A percentile compares a stretch with the other conserved stretches of the same genome.
phyloP scores from a whole-genome alignment of 2,113 vertebrate species.

The Poecile atricapillus region DNA sequence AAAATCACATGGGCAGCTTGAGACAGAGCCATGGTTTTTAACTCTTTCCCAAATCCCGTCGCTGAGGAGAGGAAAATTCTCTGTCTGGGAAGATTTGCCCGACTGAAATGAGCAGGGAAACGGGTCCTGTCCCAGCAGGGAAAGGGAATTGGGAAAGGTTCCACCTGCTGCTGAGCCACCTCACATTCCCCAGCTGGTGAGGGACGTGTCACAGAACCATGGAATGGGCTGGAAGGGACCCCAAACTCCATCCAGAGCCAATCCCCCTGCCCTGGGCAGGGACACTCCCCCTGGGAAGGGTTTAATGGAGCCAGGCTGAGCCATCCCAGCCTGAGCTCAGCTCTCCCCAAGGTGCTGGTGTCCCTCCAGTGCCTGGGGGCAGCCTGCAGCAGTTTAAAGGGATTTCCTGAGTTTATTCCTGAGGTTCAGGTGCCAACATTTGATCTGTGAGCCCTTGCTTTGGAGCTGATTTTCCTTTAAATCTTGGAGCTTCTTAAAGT shows the following conservation, averaged over 20 bases:
- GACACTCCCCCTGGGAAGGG: neutral
- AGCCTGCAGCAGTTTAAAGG: neutral
- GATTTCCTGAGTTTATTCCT: neutral
- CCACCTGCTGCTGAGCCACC: neutral
- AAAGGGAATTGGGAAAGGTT: neutral
- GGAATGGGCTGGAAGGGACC: neutral
- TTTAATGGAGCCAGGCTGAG: neutral
- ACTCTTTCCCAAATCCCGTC: neutral
- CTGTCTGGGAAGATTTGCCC: neutral
- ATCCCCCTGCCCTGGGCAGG: neutral
- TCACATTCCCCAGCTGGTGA: neutral
- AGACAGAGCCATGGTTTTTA: neutral
- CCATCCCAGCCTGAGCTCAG: neutral
- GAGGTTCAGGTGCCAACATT: neutral
- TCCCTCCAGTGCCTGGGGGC: neutral
- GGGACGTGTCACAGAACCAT: neutral
- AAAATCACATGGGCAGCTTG: neutral
- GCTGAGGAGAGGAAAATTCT: neutral
- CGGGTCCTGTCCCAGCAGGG: accelerated
- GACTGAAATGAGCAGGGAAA: neutral
- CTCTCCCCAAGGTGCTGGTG: neutral
- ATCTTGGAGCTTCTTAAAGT: neutral
- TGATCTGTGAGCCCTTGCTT: neutral
- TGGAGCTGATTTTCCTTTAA: neutral
- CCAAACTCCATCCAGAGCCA: neutral